Percentiles rank a stretch among this genome's conserved stretches.
phyloP scores from a whole-genome alignment of 1,140 invertebrate species.

The Campoletis sonorensis region DNA sequence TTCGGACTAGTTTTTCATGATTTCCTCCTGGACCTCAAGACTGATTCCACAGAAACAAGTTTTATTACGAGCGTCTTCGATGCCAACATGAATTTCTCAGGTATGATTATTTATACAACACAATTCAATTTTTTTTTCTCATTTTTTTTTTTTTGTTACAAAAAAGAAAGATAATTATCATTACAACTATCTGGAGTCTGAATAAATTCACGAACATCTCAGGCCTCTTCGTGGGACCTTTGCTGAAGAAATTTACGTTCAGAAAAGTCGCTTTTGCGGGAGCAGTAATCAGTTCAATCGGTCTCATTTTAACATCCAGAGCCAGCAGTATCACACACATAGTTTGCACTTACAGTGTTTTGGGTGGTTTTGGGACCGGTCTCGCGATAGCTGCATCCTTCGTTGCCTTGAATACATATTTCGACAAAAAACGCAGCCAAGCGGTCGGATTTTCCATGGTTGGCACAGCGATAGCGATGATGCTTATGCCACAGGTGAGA shows the following conservation, averaged over 20 bases:
- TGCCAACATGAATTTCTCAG: slow-evolving; percentile 86
- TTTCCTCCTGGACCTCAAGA: slow-evolving; percentile 80
- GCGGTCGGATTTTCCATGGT: slow-evolving; percentile 86
- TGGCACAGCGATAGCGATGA: slow-evolving; percentile 85
- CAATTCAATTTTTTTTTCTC: background rate
- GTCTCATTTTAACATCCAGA: slow-evolving; percentile 82
- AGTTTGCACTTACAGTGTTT: slow-evolving; percentile 84
- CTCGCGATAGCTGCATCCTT: slow-evolving; percentile 84
- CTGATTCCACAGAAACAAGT: slow-evolving; percentile 84
- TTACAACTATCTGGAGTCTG: slow-evolving; percentile 25
- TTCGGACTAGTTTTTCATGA: slow-evolving; percentile 87
- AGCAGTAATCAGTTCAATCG: slow-evolving; percentile 80
- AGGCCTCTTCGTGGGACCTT: slow-evolving; percentile 84
- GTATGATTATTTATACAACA: slow-evolving; percentile 54
- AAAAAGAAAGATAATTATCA: background rate
- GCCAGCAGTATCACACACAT: slow-evolving; percentile 85
- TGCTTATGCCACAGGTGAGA: slow-evolving; percentile 83
- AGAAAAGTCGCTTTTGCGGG: slow-evolving; percentile 84
- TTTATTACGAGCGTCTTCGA: slow-evolving; percentile 85
- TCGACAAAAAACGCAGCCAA: slow-evolving; percentile 84
- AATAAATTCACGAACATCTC: slow-evolving; percentile 27
- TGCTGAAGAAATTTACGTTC: slow-evolving; percentile 85
- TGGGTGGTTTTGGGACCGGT: slow-evolving; percentile 85
- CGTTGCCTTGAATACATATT: slow-evolving; percentile 85
- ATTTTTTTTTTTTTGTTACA: no score